These are phyloP conservation scores for Drosophila pandora DNA, from an alignment of 1,140 invertebrate species.

Conservation along the genomic window DNA sequence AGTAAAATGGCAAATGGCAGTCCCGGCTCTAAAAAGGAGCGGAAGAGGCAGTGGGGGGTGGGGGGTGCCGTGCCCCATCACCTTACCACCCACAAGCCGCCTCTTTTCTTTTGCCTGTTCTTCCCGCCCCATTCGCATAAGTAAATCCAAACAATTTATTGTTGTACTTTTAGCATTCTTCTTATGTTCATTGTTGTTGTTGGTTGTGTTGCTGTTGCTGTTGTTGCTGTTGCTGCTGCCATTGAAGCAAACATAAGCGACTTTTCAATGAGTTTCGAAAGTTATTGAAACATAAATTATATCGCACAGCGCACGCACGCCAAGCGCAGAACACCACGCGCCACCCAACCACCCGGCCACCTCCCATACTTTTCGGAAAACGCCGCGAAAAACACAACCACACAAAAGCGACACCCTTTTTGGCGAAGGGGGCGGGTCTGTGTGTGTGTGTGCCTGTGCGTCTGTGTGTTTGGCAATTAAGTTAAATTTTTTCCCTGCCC, in stretches of 20 bases:
- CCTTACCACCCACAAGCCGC: background rate
- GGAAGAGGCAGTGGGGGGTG: background rate
- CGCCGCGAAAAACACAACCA: conserved; percentile 50
- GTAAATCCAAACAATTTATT: conserved; percentile 82
- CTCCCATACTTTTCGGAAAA: conserved; percentile 8
- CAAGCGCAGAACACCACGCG: conserved; percentile 47
- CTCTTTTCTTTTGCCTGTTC: background rate
- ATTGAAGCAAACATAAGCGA: conserved; percentile 81
- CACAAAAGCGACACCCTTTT: conserved; percentile 66
- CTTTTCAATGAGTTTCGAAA: conserved; percentile 81
- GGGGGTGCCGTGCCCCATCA: background rate
- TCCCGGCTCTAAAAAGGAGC: conserved; percentile 1
- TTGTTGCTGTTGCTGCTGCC: conserved; percentile 54
- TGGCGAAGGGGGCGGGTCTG: conserved; percentile 21
- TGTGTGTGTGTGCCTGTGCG: conserved; percentile 11
- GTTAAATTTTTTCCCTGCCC: conserved; percentile 73
- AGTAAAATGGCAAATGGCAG: conserved; percentile 81
- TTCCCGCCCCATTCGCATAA: conserved; percentile 39
- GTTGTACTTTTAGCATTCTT: conserved; percentile 81
- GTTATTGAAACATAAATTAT: conserved; percentile 82
- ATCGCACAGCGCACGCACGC: conserved; percentile 79
- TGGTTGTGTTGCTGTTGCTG: conserved; percentile 33
- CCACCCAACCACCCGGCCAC: background rate
- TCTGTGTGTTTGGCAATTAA: conserved; percentile 71
- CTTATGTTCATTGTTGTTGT: conserved; percentile 64